Conservation (phyloP, 1,140 invertebrate species). For the Batillaria attramentaria region DNA sequence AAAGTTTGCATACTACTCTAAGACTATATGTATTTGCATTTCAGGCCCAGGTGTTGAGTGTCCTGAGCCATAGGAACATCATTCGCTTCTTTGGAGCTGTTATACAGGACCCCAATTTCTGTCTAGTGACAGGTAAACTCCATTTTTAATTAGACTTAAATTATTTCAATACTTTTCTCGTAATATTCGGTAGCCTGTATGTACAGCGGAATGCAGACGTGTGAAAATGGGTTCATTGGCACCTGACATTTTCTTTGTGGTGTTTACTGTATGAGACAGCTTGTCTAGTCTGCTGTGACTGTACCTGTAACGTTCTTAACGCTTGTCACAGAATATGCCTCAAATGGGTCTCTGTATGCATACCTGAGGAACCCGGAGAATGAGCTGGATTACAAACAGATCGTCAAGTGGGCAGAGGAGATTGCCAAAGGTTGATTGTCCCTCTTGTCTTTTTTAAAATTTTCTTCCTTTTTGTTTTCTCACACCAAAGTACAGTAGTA, state of each 20-base stretch:
- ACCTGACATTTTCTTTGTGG: no score
- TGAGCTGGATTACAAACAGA: conserved; percentile 67
- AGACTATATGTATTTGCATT: not conserved
- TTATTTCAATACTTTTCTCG: no score
- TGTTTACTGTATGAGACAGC: no score
- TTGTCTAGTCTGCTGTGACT: no score
- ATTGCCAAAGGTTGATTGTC: conserved; percentile 71
- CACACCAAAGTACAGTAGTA: no score
- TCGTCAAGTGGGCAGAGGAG: conserved; percentile 71
- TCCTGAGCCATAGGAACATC: conserved; percentile 72
- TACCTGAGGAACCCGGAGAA: conserved; percentile 67
- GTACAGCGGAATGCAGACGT: no score
- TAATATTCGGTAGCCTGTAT: no score
- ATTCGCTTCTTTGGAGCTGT: conserved; percentile 73
- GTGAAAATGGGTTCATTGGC: no score
- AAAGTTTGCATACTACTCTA: not conserved
- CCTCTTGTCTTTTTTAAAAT: no score
- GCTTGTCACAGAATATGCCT: conserved; percentile 68
- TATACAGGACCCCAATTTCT: conserved; percentile 70
- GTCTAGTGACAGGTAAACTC: conserved; percentile 71
- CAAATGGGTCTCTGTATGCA: conserved; percentile 70
- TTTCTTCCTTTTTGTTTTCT: no score
- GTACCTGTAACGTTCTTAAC: no score
- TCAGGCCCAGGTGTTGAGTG: conserved; percentile 72
- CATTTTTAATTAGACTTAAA: no score